Base-by-base conservation (phyloP, 2,113 vertebrate species). In the Corynorhinus townsendii region DNA sequence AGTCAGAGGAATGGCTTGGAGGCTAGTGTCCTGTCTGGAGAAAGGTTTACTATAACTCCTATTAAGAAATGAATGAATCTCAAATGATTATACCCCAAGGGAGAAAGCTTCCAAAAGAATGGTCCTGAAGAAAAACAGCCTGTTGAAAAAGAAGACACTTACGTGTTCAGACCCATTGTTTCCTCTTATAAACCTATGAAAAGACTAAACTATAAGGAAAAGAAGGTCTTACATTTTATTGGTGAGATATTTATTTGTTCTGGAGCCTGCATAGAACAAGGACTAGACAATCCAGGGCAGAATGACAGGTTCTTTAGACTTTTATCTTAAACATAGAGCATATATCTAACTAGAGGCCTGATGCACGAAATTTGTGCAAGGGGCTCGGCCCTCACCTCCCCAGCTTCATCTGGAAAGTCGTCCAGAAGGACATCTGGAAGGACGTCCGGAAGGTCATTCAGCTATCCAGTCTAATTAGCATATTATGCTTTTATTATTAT, bases 21-120 rank as follows among this genome's bases (percentile, higher is more conserved):
- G 35, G 20, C 38, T 92, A 43, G 86, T 77, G 68, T 62, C 15
- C 64, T 64, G 17, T 89, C 64, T 56, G 49, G 47, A 86, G 68
- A 86, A 71, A 82, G 49, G 15, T 47, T 91, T 89, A 66, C 64
- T 83, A 40, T 62, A 80, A 66, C 62, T 92, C 38, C 64, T 77
- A 10, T 62, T 94, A 86, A 93, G 68, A 92, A 92, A 82, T 93
- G 59, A 87, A 64, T 80, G 30, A 77, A 49, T 92, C 68, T 88
- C 38, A 77, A 77, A 43, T 59, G 19, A 62, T 59, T 38, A 45
- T 64, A 86, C 24, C 45, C 10, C 49, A 59, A 56, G n/a, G 5
- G 26, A 91, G 75, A 92, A 52, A 40, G 52, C 52, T 92, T 59
- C n/a, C 66, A 15, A 69, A 72, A 54, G 76, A 92, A 68, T 38